phyloP scores from a whole-genome alignment of 2,888 invertebrate species.

The Agrilus cyanescens region DNA sequence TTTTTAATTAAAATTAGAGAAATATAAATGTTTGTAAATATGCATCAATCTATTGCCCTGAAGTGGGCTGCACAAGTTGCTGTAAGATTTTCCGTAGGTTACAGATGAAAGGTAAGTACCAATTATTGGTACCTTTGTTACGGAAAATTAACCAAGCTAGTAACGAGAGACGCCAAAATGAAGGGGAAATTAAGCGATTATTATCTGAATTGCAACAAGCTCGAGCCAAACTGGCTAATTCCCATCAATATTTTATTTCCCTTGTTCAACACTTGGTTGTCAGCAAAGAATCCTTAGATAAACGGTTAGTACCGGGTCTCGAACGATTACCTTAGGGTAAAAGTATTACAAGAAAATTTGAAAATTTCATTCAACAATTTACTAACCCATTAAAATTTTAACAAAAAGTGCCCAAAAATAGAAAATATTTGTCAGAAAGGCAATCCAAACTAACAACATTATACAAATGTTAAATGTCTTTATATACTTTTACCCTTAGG shows the following conservation, averaged over 20 bases:
- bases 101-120: slow-evolving; percentile 36
- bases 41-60: not conserved
- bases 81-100: slow-evolving; percentile 24
- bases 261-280: slow-evolving; percentile 25
- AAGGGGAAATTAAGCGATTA: slow-evolving; percentile 26
- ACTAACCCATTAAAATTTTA: too few relatives aligned
- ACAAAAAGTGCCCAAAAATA: too few relatives aligned
- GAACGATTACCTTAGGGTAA: too few relatives aligned
- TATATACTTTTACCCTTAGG: too few relatives aligned
- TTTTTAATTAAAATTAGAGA: not conserved
- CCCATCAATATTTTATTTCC: slow-evolving; percentile 24
- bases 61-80: slow-evolving; percentile 6
- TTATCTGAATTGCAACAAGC: slow-evolving; percentile 26
- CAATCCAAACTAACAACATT: too few relatives aligned
- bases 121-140: slow-evolving; percentile 29
- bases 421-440: too few relatives aligned
- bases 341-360: too few relatives aligned
- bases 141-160: slow-evolving; percentile 29
- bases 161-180: slow-evolving; percentile 27
- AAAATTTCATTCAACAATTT: too few relatives aligned
- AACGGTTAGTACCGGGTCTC: slow-evolving; percentile 23
- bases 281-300: slow-evolving; percentile 28
- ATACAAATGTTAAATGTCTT: too few relatives aligned
- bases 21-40: too few relatives aligned
- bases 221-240: slow-evolving; percentile 22